Base-by-base conservation (phyloP, 1,140 invertebrate species). In the Ceratoteleas bidentatus region DNA sequence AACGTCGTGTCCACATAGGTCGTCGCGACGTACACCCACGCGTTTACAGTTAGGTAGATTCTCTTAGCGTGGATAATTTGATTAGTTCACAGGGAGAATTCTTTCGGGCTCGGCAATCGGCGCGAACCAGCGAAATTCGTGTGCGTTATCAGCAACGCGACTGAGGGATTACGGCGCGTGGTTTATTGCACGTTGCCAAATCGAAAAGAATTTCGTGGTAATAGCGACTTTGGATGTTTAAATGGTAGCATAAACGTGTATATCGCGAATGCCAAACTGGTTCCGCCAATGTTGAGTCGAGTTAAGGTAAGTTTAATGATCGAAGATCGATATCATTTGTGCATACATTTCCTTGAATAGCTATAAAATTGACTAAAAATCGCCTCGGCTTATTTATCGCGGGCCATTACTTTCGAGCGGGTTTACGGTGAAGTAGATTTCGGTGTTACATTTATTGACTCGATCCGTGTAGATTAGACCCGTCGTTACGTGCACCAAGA, bases 271-370 rank as follows among this genome's bases (percentile, higher is more conserved):
- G 50, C 64, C 66, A 84, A 84, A 84, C 77, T 80, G 73, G 82
- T 81, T 84, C 82, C 77, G 74, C 73, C 76, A 84, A 80, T 84
- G 77, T 84, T 80, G 68, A 84, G 73, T 75, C 74, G 47, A 76
- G 62, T 81, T 78, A 68, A 83, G 69, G 73, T 84, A 72, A 80
- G 69, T 84, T 84, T 84, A 84, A 84, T 84, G 82, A 53, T 84
- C 74, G 64, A 80, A 84, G 77, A 84, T 84, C 77, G 65, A 78
- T 81, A 84, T 84, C 82, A 43, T 78, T 81, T 78, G 77, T 80
- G 77, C 82, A 81, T 81, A 81, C 74, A 70, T 83, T 83, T 83
- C 60, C 74, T 83, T 69, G 70, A 78, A 83, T 83, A 58, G 81
- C 75, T 78, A 84, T 84, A 77, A 84, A 81, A 80, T 81, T 81